Evolutionary conservation across 2,797 vertebrate species (phyloP), one percentile per base, ranked within the genome.

Genomic region (Chloroceryle amazona): DNA sequence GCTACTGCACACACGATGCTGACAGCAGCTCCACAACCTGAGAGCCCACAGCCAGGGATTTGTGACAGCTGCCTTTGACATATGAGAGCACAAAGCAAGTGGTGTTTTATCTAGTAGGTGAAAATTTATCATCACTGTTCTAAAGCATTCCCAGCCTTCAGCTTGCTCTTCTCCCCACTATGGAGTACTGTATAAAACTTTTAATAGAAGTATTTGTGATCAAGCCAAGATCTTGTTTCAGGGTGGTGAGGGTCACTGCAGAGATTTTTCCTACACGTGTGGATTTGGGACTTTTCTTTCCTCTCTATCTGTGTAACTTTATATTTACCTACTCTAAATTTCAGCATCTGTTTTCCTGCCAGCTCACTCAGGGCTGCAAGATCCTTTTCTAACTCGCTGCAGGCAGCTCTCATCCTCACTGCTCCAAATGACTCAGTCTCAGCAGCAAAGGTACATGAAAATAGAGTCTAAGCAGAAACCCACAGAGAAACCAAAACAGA

Each of bases 261-360:
- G 49, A 54, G 22, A 39, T 25, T 55, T 28, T 63, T 60, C 76
- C 49, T 63, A n/a, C 0, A 0, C 4, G 1, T 11, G 5, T 28
- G 67, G 76, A 46, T 33, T 33, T 62, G 42, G 17, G 31, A 46
- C 1, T 19, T 9, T 9, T 31, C 37, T 62, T 15, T 2, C 13
- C 33, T 49, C n/a, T 14, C 0, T 29, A 0, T 15, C 0, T 47
- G 0, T 22, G 23, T 23, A 84, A 57, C 5, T 76, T 81, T 35
- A 60, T 26, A 29, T 80, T 60, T 67, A 35, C 9, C 46, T 62
- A 11, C 60, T 81, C 21, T 63, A 72, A 82, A 62, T 76, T 80
- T 89, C 63, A 89, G 25, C 46, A 39, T 44, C 21, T 73, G 0
- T 63, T 92, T 88, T 78, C n/a, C 68, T 86, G 47, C 19, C 44